Evolutionary conservation across 2,113 vertebrate genomes (phyloP), one percentile per base, ranked within the genome.

Genomic region (Tetrao urogallus): DNA sequence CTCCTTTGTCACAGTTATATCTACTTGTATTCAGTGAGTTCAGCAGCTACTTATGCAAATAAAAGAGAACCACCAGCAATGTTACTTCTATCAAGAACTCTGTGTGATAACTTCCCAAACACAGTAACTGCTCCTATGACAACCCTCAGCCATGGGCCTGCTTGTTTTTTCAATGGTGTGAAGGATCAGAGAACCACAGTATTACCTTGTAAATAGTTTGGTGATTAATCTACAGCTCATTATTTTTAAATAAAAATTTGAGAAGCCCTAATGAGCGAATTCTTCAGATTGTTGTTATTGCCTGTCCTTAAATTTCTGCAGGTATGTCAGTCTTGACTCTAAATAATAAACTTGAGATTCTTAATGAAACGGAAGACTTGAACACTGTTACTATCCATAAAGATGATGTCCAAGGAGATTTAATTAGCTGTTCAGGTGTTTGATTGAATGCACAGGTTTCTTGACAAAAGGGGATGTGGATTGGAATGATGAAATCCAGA

Each of bases 181-280:
- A 88, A 86, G 43, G 54, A 90, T 5, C 5, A 75, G 42, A 79
- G 92, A 89, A 65, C 16, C 15, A 60, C 16, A 60, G 25, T 64
- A 34, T 36, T 69, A 81, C 52, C 12, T 24, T 88, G 45, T 93
- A 63, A 65, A 93, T 88, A 86, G 40, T 86, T 86, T 69, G 21
- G 42, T 73, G 63, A 63, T 71, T 85, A 58, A 36, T 87, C 60
- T 73, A 69, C 21, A 52, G 34, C 13, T 21, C 40, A 42, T 24
- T 47, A 8, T 34, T 95, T 94, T 86, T 52, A 85, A 96, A 96
- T 96, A 96, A 96, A 96, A 97, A 82, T 56, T 3, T 86, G 25
- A 43, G 47, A 71, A 88, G 17, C 24, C 16, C 25, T 81, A 8
- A 30, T 81, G 36, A 63, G 16, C 10, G 74, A 77, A 57, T 40